These are phyloP conservation scores for Anhinga rufa DNA, from an alignment of 2,113 vertebrate species.

Conservation along the genomic window DNA sequence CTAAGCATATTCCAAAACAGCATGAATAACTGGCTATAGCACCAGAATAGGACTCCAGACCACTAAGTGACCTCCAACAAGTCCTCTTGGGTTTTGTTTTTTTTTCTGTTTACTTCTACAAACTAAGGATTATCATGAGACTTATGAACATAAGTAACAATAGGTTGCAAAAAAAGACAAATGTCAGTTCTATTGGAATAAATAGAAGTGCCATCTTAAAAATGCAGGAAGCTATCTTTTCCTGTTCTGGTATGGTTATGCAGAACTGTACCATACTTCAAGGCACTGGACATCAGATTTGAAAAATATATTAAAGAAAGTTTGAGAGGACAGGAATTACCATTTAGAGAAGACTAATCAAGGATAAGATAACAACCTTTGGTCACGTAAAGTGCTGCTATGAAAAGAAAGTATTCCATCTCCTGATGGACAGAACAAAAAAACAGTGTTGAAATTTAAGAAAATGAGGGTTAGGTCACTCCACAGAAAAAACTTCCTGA, in stretches of 20 bases:
- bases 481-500: background rate
- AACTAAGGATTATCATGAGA: background rate
- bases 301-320: background rate
- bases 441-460: background rate
- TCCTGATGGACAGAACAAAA: background rate
- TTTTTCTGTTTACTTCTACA: background rate
- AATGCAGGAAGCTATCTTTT: background rate
- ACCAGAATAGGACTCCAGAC: background rate
- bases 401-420: background rate
- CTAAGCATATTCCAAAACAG: background rate
- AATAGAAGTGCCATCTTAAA: background rate
- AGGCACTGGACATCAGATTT: background rate
- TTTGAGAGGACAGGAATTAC: background rate
- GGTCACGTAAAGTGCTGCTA: background rate
- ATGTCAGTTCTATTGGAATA: background rate
- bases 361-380: background rate
- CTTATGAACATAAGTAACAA: background rate
- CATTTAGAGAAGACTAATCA: background rate
- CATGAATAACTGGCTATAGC: background rate
- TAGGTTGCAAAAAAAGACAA: background rate
- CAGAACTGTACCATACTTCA: background rate
- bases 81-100: background rate
- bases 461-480: background rate
- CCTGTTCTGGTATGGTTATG: background rate
- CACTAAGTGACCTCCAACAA: background rate